Base-by-base conservation (phyloP, 2,113 vertebrate genomes). In the Lepisosteus osseus region DNA sequence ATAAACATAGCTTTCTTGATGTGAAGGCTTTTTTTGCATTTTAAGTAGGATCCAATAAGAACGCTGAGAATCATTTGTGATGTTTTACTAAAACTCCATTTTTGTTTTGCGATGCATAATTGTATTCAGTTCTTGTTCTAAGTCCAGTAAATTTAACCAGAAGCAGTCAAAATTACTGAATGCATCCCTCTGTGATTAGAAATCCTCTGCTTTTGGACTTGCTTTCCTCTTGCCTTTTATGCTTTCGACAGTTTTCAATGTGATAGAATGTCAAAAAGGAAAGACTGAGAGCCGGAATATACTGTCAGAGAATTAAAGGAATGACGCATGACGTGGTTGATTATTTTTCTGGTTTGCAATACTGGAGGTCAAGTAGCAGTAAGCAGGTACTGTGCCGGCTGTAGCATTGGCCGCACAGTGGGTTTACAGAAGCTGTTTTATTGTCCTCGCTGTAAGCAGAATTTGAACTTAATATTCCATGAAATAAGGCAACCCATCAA, bases 401-500 rank as follows among this genome's bases (percentile, higher is more conserved):
- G 68, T 66, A 17, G 67, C 67, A 4, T 59, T 59, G n/a, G 5
- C 5, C 12, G 2, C 5, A 5, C 57, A 59, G 14, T 59, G n/a
- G 14, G 4, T n/a, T 3, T 59, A n/a, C 57, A 59, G 17, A 29
- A 29, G 62, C 62, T 12, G 78, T 88, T 92, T 89, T 89, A 90
- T 93, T 91, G 90, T 95, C 91, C 93, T 94, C 93, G 90, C 86
- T 94, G 90, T 92, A 90, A 95, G 94, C 91, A 87, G 88, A 93
- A 95, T 97, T 95, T 94, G 92, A 97, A 96, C 94, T 94, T 97
- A 95, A 96, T 96, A 97, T 96, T 96, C 94, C 94, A 97, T 96
- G 94, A 98, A 99, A 97, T 97, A 96, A 98, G 88, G 86, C 78
- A 73, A 82, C 87, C 86, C 85, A 90, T 90, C 86, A 88, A 82